A percentile compares a stretch with the other conserved stretches of the same genome.
These are phyloP conservation scores for Chymomyza costata DNA, from an alignment of 1,140 invertebrate species.

Conservation along the genomic window DNA sequence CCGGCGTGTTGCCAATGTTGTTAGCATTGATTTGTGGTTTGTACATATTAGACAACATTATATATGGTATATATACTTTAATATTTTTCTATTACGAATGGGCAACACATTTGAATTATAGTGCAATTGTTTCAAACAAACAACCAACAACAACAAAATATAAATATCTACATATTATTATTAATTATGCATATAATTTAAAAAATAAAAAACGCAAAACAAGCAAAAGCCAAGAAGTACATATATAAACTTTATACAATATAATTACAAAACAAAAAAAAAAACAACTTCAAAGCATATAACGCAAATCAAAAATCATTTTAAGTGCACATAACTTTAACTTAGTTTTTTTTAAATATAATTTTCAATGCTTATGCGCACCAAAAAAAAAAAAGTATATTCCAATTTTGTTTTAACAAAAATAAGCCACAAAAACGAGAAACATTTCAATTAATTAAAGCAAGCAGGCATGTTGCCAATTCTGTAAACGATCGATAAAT, in stretches of 20 bases:
- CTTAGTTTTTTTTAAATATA: slow-evolving; percentile 42
- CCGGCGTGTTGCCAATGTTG: slow-evolving; percentile 45
- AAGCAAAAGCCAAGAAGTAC: slow-evolving; percentile 63
- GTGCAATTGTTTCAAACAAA: slow-evolving; percentile 72
- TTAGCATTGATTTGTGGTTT: slow-evolving; percentile 70
- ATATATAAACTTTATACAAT: slow-evolving; percentile 23
- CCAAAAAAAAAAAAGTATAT: slow-evolving; percentile 32
- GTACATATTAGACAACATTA: slow-evolving; percentile 66
- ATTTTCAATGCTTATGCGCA: slow-evolving; percentile 39
- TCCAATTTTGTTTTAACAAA: slow-evolving; percentile 35
- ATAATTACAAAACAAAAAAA: slow-evolving; percentile 19
- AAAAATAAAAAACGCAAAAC: no score
- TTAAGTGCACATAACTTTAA: slow-evolving; percentile 64
- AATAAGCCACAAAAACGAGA: slow-evolving; percentile 24
- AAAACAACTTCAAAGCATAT: slow-evolving; percentile 10
- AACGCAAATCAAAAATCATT: slow-evolving; percentile 68
- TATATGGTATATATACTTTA: slow-evolving; percentile 38
- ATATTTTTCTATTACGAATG: slow-evolving; percentile 50
- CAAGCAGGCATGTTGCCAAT: not conserved
- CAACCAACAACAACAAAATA: slow-evolving; percentile 45
- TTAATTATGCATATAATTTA: slow-evolving; percentile 63
- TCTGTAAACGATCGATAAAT: no score
- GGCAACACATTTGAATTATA: slow-evolving; percentile 72
- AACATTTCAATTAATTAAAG: slow-evolving; percentile 10
- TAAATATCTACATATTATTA: slow-evolving; percentile 45